Evolutionary conservation across 1,140 invertebrate genomes (phyloP), one percentile per base, ranked within the genome.

Genomic region (Phocides pigmalion): DNA sequence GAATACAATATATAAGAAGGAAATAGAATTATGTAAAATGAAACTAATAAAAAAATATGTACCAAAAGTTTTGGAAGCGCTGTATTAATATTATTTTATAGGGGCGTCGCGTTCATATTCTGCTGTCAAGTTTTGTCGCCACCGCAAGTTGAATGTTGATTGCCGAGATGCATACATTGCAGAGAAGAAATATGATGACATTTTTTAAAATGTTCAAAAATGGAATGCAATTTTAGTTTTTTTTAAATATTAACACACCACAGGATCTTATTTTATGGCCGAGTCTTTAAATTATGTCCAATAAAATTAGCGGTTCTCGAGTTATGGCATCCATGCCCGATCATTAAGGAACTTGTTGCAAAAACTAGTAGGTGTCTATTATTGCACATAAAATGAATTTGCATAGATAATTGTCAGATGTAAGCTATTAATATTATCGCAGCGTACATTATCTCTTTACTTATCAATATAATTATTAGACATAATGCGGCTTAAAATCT

Each of bases 401-500:
- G 58, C 44, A 62, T 62, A 62, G 58, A 62, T 62, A 15, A 50
- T 41, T 41, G 58, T 62, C 46, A 47, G 25, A 47, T 35, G 50
- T 35, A 16, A 62, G 46, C 19, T 39, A 62, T 62, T 28, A 49
- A 50, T 50, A 50, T 62, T 62, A 62, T 62, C 58, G 11, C 16
- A 25, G 12, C 16, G 32, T 32, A 49, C 12, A 39, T 39, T 62
- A 49, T 62, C 44, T 39, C 32, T 39, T 41, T 14, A 25, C 58
- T 62, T 62, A 62, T 62, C 58, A 12, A 14, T 37, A 25, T 50
- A 49, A 62, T 62, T 62, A 49, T 50, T 39, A 49, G 46, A 62
- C 58, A 50, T 49, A 50, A 62, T 62, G 15, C 58, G 44, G 19
- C 46, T 61, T 61, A 61, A 61, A 61, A 59, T 25, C 56, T 59